Evolutionary conservation across 2,888 invertebrate species (phyloP).

Genomic region (Netelia inedita): DNA sequence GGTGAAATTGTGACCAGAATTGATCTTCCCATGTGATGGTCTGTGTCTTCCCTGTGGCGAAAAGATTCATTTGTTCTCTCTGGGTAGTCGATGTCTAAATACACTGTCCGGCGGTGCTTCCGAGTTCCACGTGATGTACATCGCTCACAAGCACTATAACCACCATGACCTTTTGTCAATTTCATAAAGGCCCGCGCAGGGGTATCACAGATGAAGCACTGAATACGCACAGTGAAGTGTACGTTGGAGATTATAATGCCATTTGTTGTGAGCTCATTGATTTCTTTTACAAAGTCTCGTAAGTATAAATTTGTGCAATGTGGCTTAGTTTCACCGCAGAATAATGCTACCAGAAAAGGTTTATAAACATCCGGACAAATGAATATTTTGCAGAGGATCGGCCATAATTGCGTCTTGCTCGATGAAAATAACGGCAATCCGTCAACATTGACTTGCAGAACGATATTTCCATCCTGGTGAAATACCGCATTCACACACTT

Average conservation of each 20-base stretch:
- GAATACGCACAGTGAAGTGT: constrained; percentile 41
- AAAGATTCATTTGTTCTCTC: constrained; percentile 29
- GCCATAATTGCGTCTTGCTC: constrained; percentile 59
- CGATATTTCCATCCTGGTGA: constrained; percentile 57
- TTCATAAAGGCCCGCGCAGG: constrained; percentile 61
- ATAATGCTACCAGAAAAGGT: constrained; percentile 67
- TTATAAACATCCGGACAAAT: constrained; percentile 49
- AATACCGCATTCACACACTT: constrained; percentile 55
- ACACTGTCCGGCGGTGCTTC: constrained; percentile 5
- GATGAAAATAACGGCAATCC: constrained; percentile 60
- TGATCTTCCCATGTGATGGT: constrained; percentile 58
- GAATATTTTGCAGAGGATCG: constrained; percentile 63
- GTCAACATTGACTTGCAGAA: constrained; percentile 67
- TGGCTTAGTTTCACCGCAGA: constrained; percentile 62
- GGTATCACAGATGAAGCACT: constrained; percentile 62
- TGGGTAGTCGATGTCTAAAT: constrained; percentile 1
- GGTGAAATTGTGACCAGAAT: constrained; percentile 46
- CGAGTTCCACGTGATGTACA: constrained; percentile 26
- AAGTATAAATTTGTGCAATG: constrained; percentile 36
- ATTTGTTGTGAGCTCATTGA: constrained; percentile 39
- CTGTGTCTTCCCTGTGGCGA: constrained; percentile 47
- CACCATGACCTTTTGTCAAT: constrained; percentile 45
- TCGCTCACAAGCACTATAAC: constrained; percentile 47
- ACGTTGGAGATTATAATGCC: constrained; percentile 30
- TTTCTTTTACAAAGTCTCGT: constrained; percentile 56